A percentile compares a stretch with the other conserved stretches of the same genome.
phyloP scores from a whole-genome alignment of 2,888 invertebrate species.

The Diabrotica balteata region DNA sequence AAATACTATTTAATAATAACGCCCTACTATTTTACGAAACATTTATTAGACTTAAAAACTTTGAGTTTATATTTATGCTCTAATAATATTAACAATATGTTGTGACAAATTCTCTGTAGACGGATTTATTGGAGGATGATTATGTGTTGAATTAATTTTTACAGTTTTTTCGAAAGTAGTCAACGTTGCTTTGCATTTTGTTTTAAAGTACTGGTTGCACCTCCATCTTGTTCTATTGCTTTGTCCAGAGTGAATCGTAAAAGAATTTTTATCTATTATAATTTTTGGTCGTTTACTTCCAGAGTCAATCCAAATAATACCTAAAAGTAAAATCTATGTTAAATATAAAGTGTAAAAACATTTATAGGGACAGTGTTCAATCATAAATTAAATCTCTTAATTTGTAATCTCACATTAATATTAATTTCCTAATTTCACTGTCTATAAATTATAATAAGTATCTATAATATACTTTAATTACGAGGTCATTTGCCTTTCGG shows the following conservation, averaged over 20 bases:
- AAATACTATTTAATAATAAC: too few relatives aligned
- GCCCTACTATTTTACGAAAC: too few relatives aligned
- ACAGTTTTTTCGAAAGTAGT: slow-evolving; percentile 39
- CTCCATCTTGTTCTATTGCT: slow-evolving; percentile 41
- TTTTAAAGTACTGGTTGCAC: slow-evolving; percentile 42
- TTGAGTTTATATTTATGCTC: background rate
- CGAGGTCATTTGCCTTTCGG: too few relatives aligned
- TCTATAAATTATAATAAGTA: too few relatives aligned
- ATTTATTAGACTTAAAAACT: too few relatives aligned
- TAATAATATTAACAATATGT: slow-evolving; percentile 36
- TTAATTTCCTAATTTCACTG: too few relatives aligned
- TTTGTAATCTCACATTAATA: too few relatives aligned
- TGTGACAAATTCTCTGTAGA: slow-evolving; percentile 27
- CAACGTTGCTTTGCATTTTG: slow-evolving; percentile 40
- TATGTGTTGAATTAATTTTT: slow-evolving; percentile 38
- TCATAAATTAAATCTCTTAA: too few relatives aligned
- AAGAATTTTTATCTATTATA: slow-evolving; percentile 43
- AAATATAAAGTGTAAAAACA: too few relatives aligned
- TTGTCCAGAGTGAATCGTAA: slow-evolving; percentile 35
- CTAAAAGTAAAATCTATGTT: slow-evolving; percentile 22
- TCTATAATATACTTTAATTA: too few relatives aligned
- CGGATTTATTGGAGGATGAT: slow-evolving; percentile 35
- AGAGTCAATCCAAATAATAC: slow-evolving; percentile 33
- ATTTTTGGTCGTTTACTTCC: slow-evolving; percentile 42
- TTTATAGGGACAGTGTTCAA: too few relatives aligned